Base-by-base conservation (phyloP, 2,888 invertebrate species). In the Aelia acuminata region DNA sequence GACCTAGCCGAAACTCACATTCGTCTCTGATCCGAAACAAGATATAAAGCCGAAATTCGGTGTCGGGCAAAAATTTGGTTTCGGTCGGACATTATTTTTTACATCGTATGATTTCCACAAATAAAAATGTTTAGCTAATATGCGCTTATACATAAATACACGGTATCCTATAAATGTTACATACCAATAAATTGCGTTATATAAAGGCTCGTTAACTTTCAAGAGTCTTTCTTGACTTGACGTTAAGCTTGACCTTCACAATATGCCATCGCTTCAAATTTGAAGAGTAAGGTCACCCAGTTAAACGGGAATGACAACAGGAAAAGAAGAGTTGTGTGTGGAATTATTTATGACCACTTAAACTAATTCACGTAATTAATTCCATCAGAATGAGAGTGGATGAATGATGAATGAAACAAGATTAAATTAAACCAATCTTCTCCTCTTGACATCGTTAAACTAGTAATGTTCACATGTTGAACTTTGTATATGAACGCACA, bases 351-450 rank as follows among this genome's bases (percentile, higher is more conserved):
- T 20, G 63, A 35, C 31, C 63, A 35, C 31, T 31, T 18, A 70
- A 70, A 70, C 63, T 70, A 18, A 70, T 70, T 70, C 63, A 70
- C 22, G 4, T 35, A 70, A 70, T 70, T 70, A 70, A 70, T 35
- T 70, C 7, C 63, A 70, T 70, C 35, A 70, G 31, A 70, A 70
- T 70, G 63, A 70, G 63, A 31, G 63, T 70, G 35, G 31, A 35
- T 31, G 63, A 70, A 70, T 70, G 63, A 35, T n/a, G n/a, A n/a
- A n/a, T n/a, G n/a, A 57, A 70, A 70, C 63, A 31, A 70, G 63
- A 35, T 70, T 70, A 18, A 35, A 70, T 70, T 35, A 70, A 70
- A 70, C 35, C 35, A 70, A 70, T 35, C 63, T 70, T 18, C 15
- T 70, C 31, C 18, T 15, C 63, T 70, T 35, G 63, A 18, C 13